These are phyloP conservation scores for Helarctos malayanus DNA, from an alignment of 2,797 vertebrate species.

Conservation along the genomic window DNA sequence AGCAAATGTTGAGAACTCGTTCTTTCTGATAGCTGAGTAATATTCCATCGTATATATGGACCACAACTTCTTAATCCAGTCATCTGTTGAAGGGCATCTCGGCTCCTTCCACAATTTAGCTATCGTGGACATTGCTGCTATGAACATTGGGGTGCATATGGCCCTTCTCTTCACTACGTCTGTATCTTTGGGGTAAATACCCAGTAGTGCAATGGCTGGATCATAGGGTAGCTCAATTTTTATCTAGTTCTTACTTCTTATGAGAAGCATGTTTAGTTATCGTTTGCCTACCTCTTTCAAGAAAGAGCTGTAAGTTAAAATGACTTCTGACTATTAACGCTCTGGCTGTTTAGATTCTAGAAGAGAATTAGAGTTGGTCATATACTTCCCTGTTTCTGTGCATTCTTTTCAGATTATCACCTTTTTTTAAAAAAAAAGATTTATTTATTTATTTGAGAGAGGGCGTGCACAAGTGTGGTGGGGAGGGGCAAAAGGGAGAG, in stretches of 20 bases:
- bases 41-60: too few relatives aligned
- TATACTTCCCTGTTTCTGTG: background rate
- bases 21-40: too few relatives aligned
- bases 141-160: too few relatives aligned
- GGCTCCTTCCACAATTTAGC: too few relatives aligned
- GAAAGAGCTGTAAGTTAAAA: background rate
- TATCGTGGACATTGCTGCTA: too few relatives aligned
- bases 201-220: too few relatives aligned
- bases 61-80: too few relatives aligned
- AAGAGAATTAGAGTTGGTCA: background rate
- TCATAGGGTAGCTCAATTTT: too few relatives aligned
- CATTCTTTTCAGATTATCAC: background rate
- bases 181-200: too few relatives aligned
- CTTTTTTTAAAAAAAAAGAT: background rate
- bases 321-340: background rate
- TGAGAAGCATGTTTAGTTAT: background rate
- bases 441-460: background rate
- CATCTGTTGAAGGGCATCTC: too few relatives aligned
- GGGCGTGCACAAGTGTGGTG: background rate
- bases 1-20: too few relatives aligned
- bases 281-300: constrained; percentile 26
- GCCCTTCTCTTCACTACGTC: too few relatives aligned
- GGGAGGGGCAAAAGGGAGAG: background rate
- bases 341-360: background rate
- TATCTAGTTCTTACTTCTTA: background rate